phyloP scores from a whole-genome alignment of 2,888 invertebrate species.

The Himalopsyche japonica region DNA sequence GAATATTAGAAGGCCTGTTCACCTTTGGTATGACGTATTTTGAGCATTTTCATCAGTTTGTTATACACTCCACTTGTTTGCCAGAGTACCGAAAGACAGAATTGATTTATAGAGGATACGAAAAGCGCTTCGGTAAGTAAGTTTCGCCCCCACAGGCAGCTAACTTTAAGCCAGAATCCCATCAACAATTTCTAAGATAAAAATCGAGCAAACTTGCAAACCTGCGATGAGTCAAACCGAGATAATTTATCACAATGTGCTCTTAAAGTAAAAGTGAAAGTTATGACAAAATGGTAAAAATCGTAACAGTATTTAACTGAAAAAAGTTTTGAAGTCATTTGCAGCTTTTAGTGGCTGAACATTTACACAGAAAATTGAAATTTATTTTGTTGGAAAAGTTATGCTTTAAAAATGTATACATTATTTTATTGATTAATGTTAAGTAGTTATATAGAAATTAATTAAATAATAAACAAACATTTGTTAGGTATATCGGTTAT shows the following conservation, averaged over 20 bases:
- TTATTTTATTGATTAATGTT: no score
- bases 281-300: neutral
- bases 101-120: neutral
- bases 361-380: no score
- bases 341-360: no score
- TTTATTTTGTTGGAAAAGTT: no score
- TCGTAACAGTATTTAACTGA: neutral
- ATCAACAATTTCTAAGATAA: constrained; percentile 2
- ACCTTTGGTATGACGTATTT: neutral
- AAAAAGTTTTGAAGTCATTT: neutral
- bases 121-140: neutral
- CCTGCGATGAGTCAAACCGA: neutral
- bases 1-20: neutral
- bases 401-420: no score
- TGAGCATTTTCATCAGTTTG: neutral
- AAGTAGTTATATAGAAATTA: no score
- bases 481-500: no score
- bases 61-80: neutral
- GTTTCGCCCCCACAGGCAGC: neutral
- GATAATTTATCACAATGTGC: neutral
- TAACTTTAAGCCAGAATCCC: neutral
- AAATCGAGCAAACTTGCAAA: neutral
- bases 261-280: neutral
- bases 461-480: no score
- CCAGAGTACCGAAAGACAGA: neutral